Evolutionary conservation across 2,113 vertebrate species (phyloP), one percentile per base, ranked within the genome.

Genomic region (Heptranchias perlo): DNA sequence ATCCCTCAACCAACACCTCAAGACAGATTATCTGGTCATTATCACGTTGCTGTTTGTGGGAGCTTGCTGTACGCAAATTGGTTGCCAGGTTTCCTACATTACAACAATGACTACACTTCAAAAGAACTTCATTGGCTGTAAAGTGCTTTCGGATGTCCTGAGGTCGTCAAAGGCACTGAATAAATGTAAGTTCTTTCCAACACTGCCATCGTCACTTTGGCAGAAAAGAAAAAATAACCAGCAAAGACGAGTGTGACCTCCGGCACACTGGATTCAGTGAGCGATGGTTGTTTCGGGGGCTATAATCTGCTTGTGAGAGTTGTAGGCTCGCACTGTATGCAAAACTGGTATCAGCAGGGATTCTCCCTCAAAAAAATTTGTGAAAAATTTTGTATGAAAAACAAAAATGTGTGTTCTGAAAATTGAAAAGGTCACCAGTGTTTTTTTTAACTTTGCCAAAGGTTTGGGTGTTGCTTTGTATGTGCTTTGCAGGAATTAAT

Each of bases 311-410:
- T 87, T 89, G 52, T 89, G 49, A 13, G 52, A 58, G 8, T 89
- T 0, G 14, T 89, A 10, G 49, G 35, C 31, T 58, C 10, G 4
- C 35, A 28, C 86, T 14, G 28, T 58, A 89, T 89, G 86, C 86
- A 89, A 89, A 89, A 54, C 86, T 14, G 86, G 16, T 89, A 23
- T 13, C 86, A 13, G 52, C 25, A 58, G 86, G 86, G 86, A 58
- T 89, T 89, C 86, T 89, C 86, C 86, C 86, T 54, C n/a, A n/a
- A n/a, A n/a, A n/a, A n/a, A 10, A 52, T 35, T 89, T 87, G 28
- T 47, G 86, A 54, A 31, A 58, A 52, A 35, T 4, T 89, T 58
- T 16, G 49, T 28, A 58, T 28, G 86, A 89, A 35, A 58, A 89
- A 89, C 76, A 39, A n/a, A 39, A 82, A 82, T 44, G 76, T 39